phyloP scores from a whole-genome alignment of 2,888 invertebrate genomes.

The Troides helena region DNA sequence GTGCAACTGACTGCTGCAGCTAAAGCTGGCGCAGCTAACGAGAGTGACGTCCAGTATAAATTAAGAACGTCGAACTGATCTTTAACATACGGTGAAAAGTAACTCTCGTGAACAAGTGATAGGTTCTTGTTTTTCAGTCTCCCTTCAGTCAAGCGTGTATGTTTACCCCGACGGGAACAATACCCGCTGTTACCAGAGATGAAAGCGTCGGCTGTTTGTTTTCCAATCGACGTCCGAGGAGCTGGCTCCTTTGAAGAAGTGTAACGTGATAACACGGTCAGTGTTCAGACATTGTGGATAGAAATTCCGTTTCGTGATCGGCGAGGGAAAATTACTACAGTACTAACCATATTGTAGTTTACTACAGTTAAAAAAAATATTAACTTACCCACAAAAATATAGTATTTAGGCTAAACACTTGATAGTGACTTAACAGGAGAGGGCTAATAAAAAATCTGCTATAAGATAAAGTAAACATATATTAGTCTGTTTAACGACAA shows the following conservation, averaged over 20 bases:
- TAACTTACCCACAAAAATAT: too few species aligned
- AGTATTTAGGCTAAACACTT: too few species aligned
- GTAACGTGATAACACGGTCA: conserved; percentile 30
- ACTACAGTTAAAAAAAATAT: too few species aligned
- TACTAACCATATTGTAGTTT: too few species aligned
- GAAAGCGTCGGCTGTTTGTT: conserved; percentile 36
- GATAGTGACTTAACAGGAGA: too few species aligned
- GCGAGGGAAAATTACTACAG: neutral
- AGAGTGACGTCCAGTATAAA: neutral
- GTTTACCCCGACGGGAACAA: conserved; percentile 35
- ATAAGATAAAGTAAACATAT: too few species aligned
- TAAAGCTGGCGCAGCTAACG: too few species aligned
- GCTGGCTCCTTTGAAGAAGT: conserved; percentile 30
- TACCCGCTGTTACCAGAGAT: conserved; percentile 33
- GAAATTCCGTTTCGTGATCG: conserved; percentile 6
- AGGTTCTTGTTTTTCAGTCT: conserved; percentile 3
- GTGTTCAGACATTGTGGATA: conserved; percentile 26
- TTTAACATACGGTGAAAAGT: conserved; percentile 26
- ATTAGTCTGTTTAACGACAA: too few species aligned
- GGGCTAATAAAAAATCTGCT: too few species aligned
- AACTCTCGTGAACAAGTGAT: conserved; percentile 33
- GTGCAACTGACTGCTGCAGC: too few species aligned
- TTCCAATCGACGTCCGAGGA: conserved; percentile 31
- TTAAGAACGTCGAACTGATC: conserved; percentile 11
- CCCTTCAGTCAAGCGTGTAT: conserved; percentile 32